Base-by-base conservation (phyloP, 2,797 vertebrate genomes). In the Eulemur coronatus region DNA sequence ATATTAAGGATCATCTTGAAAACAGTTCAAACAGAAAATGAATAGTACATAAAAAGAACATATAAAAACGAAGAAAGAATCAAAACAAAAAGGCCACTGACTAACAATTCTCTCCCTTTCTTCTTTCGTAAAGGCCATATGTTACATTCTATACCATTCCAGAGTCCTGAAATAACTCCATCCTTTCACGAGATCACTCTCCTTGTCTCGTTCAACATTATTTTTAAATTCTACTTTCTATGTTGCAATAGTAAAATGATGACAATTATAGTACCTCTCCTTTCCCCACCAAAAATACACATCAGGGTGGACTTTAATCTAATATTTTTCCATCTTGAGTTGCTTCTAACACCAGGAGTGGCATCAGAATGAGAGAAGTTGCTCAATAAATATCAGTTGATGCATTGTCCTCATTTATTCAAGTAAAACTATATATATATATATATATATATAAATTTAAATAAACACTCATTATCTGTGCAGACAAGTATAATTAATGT, bases 1-100 rank as follows among this genome's bases (percentile, higher is more conserved):
- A 84, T 95, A 95, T 96, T 93, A 96, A 95, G 86, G 48, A 59
- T 91, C 55, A 94, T 95, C 28, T 63, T 84, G 30, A 88, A 96
- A 95, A 92, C 7, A 97, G 70, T 63, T 94, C 59, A 81, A 72
- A 91, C 10, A 89, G n/a, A 76, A 96, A 92, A 89, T 46, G 95
- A 79, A 92, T 28, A 88, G 38, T 76, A 73, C 46, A 67, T 41
- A 28, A 93, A 91, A 89, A 57, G 30, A 91, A 78, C 3, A 17
- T 75, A 59, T 50, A 72, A 89, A 92, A 93, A 57, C 2, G n/a
- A 79, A 91, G 67, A 24, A 79, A 91, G n/a, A 86, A 91, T 69
- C 80, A 72, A 96, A 95, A 96, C 85, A 84, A 91, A 95, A 75
- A 84, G 33, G 17, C 59, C 13, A 65, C 43, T 61, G 50, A 79